phyloP scores from a whole-genome alignment of 2,797 vertebrate species.

The Aldrovandia affinis region DNA sequence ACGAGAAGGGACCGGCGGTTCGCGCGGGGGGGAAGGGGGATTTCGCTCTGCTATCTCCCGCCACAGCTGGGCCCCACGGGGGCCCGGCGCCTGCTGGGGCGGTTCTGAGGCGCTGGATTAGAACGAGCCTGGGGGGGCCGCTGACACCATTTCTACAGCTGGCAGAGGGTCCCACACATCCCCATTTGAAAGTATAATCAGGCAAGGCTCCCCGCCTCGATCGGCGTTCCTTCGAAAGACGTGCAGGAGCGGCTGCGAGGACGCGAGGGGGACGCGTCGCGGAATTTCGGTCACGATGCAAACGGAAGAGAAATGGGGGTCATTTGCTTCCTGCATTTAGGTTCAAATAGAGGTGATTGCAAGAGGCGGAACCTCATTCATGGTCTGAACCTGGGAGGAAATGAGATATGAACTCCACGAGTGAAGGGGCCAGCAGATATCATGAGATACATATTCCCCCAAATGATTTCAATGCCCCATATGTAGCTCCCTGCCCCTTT shows the following conservation, averaged over 20 bases:
- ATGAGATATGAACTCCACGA: neutral
- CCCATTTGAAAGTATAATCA: conserved; percentile 47
- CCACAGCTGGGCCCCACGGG: conserved; percentile 55
- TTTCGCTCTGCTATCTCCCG: conserved; percentile 52
- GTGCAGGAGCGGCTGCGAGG: neutral
- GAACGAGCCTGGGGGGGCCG: conserved; percentile 53
- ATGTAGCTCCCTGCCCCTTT: neutral
- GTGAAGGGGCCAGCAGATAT: neutral
- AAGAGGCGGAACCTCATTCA: neutral
- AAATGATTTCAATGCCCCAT: neutral
- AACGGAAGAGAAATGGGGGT: neutral
- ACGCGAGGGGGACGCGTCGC: neutral
- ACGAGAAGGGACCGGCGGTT: neutral
- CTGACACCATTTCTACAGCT: conserved; percentile 69
- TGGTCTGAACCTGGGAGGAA: neutral
- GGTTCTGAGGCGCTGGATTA: conserved; percentile 60
- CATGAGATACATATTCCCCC: neutral
- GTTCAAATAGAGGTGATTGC: neutral
- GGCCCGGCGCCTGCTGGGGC: neutral
- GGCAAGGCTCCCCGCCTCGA: neutral
- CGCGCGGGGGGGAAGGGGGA: conserved; percentile 12
- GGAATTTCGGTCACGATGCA: neutral
- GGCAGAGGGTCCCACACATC: conserved; percentile 42
- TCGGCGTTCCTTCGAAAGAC: conserved; percentile 45
- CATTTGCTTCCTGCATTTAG: neutral